phyloP scores from a whole-genome alignment of 2,113 vertebrate genomes.

The Ariopsis seemanni region DNA sequence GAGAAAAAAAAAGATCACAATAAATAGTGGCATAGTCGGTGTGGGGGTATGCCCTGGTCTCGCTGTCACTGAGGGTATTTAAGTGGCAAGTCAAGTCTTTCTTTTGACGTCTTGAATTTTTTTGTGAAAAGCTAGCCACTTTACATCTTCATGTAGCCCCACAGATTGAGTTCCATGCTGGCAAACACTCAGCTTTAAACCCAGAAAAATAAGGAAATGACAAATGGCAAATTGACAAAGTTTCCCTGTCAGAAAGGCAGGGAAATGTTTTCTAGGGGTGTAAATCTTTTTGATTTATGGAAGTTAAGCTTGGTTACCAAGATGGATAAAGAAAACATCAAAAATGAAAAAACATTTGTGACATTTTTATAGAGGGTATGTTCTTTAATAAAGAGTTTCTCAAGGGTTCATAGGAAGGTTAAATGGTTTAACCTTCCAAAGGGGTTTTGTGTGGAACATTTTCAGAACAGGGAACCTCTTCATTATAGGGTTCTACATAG shows the following conservation, averaged over 20 bases:
- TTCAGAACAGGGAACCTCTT: neutral
- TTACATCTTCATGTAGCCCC: neutral
- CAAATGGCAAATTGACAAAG: neutral
- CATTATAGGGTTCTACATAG: neutral
- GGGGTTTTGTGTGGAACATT: neutral
- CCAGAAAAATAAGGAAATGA: neutral
- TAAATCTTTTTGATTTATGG: neutral
- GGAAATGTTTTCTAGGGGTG: neutral
- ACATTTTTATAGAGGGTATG: neutral
- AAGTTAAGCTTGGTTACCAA: neutral
- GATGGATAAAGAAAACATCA: neutral
- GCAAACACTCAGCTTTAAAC: neutral
- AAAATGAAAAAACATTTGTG: neutral
- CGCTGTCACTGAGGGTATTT: neutral
- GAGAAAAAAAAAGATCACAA: neutral
- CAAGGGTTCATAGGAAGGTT: neutral
- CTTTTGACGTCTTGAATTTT: neutral
- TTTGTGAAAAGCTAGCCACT: neutral
- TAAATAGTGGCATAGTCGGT: neutral
- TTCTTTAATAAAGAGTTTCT: neutral
- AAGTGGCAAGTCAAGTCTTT: neutral
- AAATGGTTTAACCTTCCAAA: neutral
- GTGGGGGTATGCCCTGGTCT: neutral
- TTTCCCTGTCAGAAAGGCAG: neutral
- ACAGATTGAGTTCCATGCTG: neutral